These are phyloP conservation scores for Cheirogaleus medius DNA, from an alignment of 2,113 vertebrate genomes.

Conservation along the genomic window DNA sequence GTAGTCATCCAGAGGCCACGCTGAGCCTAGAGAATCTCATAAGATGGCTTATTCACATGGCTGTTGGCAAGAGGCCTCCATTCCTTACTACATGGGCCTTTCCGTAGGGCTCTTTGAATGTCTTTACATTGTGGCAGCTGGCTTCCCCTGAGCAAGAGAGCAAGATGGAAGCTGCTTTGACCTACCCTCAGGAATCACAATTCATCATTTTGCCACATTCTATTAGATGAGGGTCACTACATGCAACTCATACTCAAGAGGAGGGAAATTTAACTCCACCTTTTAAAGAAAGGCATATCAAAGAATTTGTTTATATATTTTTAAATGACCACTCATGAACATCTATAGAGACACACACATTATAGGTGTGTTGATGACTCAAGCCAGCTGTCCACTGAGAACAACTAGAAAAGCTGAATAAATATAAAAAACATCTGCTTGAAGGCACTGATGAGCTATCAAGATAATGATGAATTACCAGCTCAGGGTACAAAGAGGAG, in stretches of 20 bases:
- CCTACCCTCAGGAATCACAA: not conserved
- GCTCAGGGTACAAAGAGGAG: not conserved
- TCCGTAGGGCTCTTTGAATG: not conserved
- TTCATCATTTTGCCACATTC: not conserved
- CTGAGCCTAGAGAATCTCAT: not conserved
- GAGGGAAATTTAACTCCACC: not conserved
- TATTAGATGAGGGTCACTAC: not conserved
- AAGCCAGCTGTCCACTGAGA: not conserved
- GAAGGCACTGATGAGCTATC: not conserved
- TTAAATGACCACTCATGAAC: not conserved
- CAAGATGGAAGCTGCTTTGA: not conserved
- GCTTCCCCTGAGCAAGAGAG: not conserved
- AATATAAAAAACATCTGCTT: not conserved
- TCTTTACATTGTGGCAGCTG: not conserved
- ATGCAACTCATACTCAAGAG: not conserved
- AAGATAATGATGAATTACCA: not conserved
- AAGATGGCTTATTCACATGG: accelerated
- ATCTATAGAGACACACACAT: not conserved
- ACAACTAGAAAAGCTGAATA: not conserved
- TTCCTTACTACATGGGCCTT: not conserved
- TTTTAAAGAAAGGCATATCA: not conserved
- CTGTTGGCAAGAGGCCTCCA: not conserved
- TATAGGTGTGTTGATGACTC: not conserved
- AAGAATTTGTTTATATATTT: not conserved
- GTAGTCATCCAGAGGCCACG: not conserved